Evolutionary conservation across 1,140 invertebrate species (phyloP).

Genomic region (Aphidius gifuensis): DNA sequence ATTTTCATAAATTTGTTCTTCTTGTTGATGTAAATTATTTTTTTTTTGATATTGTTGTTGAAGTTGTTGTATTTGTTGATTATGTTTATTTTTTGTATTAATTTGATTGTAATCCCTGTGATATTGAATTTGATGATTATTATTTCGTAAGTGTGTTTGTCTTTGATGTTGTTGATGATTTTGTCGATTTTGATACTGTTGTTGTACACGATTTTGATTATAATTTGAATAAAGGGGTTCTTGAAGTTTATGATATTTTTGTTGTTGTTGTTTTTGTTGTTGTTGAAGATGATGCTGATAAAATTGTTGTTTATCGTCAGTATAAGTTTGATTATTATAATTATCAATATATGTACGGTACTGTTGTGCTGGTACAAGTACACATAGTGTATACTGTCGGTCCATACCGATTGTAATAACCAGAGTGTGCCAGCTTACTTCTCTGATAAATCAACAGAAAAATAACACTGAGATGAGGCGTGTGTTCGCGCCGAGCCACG

Average conservation of each 20-base stretch:
- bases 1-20: slow-evolving; percentile 52
- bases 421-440: slow-evolving; percentile 1
- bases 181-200: slow-evolving; percentile 23
- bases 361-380: slow-evolving; percentile 53
- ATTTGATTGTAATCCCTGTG: neutral
- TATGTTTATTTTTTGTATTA: neutral
- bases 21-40: slow-evolving; percentile 32
- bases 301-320: slow-evolving; percentile 22
- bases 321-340: slow-evolving; percentile 21
- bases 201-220: slow-evolving; percentile 17
- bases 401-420: slow-evolving; percentile 43
- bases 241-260: slow-evolving; percentile 14
- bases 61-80: slow-evolving; percentile 25
- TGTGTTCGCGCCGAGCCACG: slow-evolving; percentile 18
- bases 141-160: neutral
- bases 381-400: slow-evolving; percentile 53
- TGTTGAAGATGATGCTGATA: slow-evolving; percentile 24
- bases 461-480: no score
- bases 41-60: slow-evolving; percentile 31
- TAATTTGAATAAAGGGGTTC: slow-evolving; percentile 20
- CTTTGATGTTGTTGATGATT: slow-evolving; percentile 13
- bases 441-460: neutral
- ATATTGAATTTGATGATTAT: slow-evolving; percentile 9
- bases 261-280: slow-evolving; percentile 18
- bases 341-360: slow-evolving; percentile 49